These are phyloP conservation scores for Vanessa cardui DNA, from an alignment of 2,888 invertebrate genomes.

Conservation along the genomic window DNA sequence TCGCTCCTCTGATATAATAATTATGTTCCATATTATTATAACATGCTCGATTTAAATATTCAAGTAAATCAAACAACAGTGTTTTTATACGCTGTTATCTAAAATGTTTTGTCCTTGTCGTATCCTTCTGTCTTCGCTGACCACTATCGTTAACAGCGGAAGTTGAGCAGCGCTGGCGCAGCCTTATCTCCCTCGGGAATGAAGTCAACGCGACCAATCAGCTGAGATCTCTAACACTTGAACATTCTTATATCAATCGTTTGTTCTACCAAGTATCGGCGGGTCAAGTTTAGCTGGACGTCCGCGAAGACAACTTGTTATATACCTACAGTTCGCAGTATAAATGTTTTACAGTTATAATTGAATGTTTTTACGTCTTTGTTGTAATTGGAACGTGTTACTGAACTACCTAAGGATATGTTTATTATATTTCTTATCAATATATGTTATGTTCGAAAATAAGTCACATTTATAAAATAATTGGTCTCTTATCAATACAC, in stretches of 20 bases:
- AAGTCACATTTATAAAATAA: not conserved
- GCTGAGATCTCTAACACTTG: constrained; percentile 53
- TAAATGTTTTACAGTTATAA: constrained; percentile 45
- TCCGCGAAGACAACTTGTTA: constrained; percentile 44
- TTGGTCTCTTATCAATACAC: not conserved
- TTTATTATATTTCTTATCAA: constrained; percentile 24
- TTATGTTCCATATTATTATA: constrained; percentile 12
- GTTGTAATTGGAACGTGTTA: constrained; percentile 29
- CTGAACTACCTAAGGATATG: constrained; percentile 25
- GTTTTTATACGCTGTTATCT: constrained; percentile 44
- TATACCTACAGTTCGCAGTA: constrained; percentile 25
- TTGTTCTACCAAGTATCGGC: constrained; percentile 54
- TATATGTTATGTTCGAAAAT: not conserved
- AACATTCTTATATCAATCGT: constrained; percentile 49
- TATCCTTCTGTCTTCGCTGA: constrained; percentile 52
- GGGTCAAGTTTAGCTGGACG: constrained; percentile 52
- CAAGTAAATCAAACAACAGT: constrained; percentile 35
- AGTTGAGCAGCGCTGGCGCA: constrained; percentile 54
- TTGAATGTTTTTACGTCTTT: constrained; percentile 42
- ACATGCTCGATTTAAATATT: constrained; percentile 20
- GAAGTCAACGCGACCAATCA: constrained; percentile 58
- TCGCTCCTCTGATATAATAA: constrained; percentile 8
- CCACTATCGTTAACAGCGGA: constrained; percentile 52
- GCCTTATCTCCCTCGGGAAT: constrained; percentile 61
- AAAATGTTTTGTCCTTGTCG: constrained; percentile 50